Percentiles rank a stretch among this genome's conserved stretches.
These are phyloP conservation scores for Spongilla lacustris DNA, from an alignment of 37 sponge, comb jelly and placozoan genomes.

Conservation along the genomic window DNA sequence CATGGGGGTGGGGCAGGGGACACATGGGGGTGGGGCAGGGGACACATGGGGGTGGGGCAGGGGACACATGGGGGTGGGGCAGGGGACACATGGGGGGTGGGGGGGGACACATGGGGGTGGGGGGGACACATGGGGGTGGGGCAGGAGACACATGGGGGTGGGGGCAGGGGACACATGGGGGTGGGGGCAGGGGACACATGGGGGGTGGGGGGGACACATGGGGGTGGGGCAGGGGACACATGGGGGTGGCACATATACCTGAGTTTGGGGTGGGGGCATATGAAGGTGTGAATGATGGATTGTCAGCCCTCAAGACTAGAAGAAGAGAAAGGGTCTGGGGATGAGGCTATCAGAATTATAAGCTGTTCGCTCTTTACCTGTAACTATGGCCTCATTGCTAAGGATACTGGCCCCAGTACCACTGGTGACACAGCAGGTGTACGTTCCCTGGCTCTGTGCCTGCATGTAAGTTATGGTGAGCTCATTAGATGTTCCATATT, in stretches of 20 bases:
- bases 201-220: background rate
- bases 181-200: too few species aligned
- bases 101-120: too few species aligned
- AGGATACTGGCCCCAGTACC: conserved; percentile 54
- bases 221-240: too few species aligned
- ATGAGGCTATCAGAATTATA: background rate
- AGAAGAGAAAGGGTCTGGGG: background rate
- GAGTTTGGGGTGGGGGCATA: background rate
- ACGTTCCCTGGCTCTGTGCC: conserved; percentile 48
- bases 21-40: too few species aligned
- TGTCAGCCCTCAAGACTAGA: background rate
- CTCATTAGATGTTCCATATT: conserved; percentile 34
- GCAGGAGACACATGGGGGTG: too few species aligned
- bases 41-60: too few species aligned
- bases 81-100: too few species aligned
- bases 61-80: too few species aligned
- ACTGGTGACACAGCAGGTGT: conserved; percentile 62
- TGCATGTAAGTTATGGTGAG: conserved; percentile 25
- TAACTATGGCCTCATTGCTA: conserved; percentile 18
- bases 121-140: too few species aligned
- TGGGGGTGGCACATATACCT: background rate
- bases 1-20: too few species aligned
- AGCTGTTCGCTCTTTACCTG: conserved; percentile 6
- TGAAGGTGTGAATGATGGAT: background rate
- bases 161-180: too few species aligned